Base-by-base conservation (phyloP, 2,797 vertebrate genomes). In the Mormyrops boulengeri region DNA sequence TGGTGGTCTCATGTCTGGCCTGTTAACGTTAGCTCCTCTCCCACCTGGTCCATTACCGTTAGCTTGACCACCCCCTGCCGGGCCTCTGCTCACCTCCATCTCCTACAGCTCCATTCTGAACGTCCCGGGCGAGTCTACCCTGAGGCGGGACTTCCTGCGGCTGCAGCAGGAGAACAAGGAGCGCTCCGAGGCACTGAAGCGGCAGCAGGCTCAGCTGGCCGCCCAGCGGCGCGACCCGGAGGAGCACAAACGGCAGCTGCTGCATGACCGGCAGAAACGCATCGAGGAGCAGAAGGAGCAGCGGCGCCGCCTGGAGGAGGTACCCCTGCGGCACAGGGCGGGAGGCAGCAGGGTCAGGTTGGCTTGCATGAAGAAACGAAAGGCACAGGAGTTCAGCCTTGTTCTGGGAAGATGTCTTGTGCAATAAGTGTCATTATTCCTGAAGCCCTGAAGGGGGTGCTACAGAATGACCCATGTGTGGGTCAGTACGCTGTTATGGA, bases 251-350 rank as follows among this genome's bases (percentile, higher is more conserved):
- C 93, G 97, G 53, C 97, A 98, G 91, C 95, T 98, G 55, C 93
- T 98, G 91, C 97, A 97, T 7, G 97, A 98, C 94, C 95, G 97
- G 4, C 97, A 98, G 93, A 97, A 97, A 73, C 97, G 97, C 91
- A 97, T 98, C 0, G 97, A 98, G 91, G 97, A 98, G 93, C 97
- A 98, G 92, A 98, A 98, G 93, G 97, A 99, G 89, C 97, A 98
- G 93, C 95, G 98, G 3, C 94, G 97, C n/a, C 94, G 97, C 0
- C 96, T 98, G 0, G 97, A 98, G 91, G 98, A 98, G 97, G 97
- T 98, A 94, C 9, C 26, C 47, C 17, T n/a, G 41, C 30, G 1
- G 49, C 34, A 1, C 55, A 60, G 55, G 55, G 2, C 55, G 4
- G 5, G 9, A 5, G 49, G 41, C 34, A 17, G 53, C 17, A 4